Percentiles rank a stretch among this genome's conserved stretches.
phyloP scores from a whole-genome alignment of 2,888 invertebrate genomes.

The Zaprionus bogoriensis region DNA sequence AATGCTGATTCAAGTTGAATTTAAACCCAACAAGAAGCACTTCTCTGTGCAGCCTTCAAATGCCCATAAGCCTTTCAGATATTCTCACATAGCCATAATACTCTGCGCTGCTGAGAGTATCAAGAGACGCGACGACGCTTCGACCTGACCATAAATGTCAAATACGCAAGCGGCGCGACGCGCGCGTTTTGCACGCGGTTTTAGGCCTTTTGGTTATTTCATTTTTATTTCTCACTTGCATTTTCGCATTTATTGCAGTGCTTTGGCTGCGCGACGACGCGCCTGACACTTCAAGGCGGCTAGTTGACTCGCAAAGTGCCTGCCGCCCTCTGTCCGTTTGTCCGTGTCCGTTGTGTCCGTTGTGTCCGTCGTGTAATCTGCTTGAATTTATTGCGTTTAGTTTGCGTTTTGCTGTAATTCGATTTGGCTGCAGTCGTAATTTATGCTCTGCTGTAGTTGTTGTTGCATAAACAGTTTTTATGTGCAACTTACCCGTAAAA shows the following conservation, averaged over 20 bases:
- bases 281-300: constrained; percentile 68
- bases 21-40: too few relatives aligned
- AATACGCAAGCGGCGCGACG: constrained; percentile 21
- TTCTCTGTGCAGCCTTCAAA: too few relatives aligned
- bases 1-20: too few relatives aligned
- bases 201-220: constrained; percentile 35
- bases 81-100: background rate
- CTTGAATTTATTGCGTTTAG: constrained; percentile 68
- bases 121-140: constrained; percentile 27
- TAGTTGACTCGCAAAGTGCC: constrained; percentile 7
- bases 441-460: constrained; percentile 44
- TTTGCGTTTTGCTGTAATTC: constrained; percentile 61
- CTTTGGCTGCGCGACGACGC: constrained; percentile 10
- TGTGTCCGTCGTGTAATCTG: constrained; percentile 60
- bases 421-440: constrained; percentile 55
- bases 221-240: constrained; percentile 1
- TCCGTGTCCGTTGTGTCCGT: background rate
- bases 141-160: constrained; percentile 53
- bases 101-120: background rate
- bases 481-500: constrained; percentile 80
- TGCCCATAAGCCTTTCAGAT: background rate
- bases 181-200: constrained; percentile 43
- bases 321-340: constrained; percentile 29
- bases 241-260: background rate
- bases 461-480: constrained; percentile 40